Conservation (phyloP, 2,797 vertebrate species). For the Squalus acanthias region DNA sequence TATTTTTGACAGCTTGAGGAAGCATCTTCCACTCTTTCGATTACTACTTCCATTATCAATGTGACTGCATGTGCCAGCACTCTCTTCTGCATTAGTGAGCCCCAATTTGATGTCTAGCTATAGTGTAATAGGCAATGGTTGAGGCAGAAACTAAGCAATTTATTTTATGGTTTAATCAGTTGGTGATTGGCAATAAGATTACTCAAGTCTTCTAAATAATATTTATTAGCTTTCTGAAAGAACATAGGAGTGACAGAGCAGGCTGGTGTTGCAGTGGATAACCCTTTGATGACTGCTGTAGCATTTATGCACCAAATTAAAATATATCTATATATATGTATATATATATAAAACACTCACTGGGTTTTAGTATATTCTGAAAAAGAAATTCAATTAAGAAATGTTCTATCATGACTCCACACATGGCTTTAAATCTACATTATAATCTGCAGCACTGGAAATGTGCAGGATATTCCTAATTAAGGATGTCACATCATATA, state of each 20-base stretch:
- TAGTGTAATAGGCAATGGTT: background rate
- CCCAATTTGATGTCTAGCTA: background rate
- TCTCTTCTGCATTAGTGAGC: background rate
- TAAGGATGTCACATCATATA: background rate
- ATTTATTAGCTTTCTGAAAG: background rate
- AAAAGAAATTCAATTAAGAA: background rate
- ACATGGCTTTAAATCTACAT: background rate
- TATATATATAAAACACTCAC: background rate
- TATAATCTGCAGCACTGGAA: background rate
- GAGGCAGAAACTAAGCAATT: background rate
- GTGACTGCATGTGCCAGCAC: background rate
- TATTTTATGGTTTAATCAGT: background rate
- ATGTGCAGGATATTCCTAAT: background rate
- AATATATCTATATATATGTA: too few species aligned
- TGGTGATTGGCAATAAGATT: background rate
- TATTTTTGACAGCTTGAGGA: background rate
- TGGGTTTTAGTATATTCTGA: background rate
- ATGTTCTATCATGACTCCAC: background rate
- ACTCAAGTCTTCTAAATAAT: background rate
- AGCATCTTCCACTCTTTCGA: background rate
- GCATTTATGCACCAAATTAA: background rate
- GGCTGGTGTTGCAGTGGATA: background rate
- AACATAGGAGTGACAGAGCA: background rate
- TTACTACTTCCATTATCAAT: background rate
- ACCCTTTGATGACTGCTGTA: background rate